Conservation (phyloP, 2,888 invertebrate species). For the Luperina testacea region DNA sequence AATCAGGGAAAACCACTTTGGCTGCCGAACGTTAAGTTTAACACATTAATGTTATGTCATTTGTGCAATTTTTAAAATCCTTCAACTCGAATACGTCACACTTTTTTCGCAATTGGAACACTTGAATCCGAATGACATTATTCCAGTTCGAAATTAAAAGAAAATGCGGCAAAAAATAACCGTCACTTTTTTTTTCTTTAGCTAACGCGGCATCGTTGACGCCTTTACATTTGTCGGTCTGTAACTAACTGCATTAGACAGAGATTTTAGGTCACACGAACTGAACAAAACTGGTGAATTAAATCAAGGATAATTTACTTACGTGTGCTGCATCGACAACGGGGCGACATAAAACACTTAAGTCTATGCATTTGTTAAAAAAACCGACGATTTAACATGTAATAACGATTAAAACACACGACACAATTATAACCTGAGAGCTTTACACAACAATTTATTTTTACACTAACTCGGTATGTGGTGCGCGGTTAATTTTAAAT, state of each 20-base stretch:
- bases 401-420: slow-evolving; percentile 59
- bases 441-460: slow-evolving; percentile 61
- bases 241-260: slow-evolving; percentile 83
- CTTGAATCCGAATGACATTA: slow-evolving; percentile 8
- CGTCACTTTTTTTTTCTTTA: slow-evolving; percentile 30
- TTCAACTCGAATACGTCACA: slow-evolving; percentile 43
- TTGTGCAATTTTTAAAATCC: slow-evolving; percentile 60
- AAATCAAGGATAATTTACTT: slow-evolving; percentile 66
- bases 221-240: slow-evolving; percentile 55
- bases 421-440: slow-evolving; percentile 58
- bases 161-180: slow-evolving; percentile 36
- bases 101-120: slow-evolving; percentile 38
- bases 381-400: slow-evolving; percentile 63
- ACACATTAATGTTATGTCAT: slow-evolving; percentile 74
- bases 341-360: slow-evolving; percentile 63
- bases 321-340: slow-evolving; percentile 60
- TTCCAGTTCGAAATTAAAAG: slow-evolving; percentile 32
- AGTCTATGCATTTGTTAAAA: slow-evolving; percentile 70
- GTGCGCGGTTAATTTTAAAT: slow-evolving; percentile 67
- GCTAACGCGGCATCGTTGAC: slow-evolving; percentile 43
- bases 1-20: slow-evolving; percentile 77
- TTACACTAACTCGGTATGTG: slow-evolving; percentile 60
- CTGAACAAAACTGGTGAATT: slow-evolving; percentile 70
- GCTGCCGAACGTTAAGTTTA: slow-evolving; percentile 64
- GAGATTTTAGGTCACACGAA: slow-evolving; percentile 82